Evolutionary conservation across 2,113 vertebrate genomes (phyloP), one percentile per base, ranked within the genome.

Genomic region (Equus przewalskii): DNA sequence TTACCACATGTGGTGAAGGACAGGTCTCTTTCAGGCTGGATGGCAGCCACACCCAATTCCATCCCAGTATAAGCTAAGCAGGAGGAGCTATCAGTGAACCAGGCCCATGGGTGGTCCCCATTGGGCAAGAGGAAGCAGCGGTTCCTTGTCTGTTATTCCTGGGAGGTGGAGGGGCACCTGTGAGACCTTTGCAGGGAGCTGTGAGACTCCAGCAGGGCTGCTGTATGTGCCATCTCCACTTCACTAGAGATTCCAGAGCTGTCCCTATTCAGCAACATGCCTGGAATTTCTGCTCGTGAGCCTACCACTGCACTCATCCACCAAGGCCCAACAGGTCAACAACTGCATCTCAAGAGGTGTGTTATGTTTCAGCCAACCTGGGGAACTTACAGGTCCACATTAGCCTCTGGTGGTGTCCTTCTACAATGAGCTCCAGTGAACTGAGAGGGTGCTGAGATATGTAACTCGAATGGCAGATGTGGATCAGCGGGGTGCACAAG

Each of bases 261-360:
- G 26, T 7, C 6, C 1, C 3, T 62, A 9, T 10, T 6, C 7
- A 24, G 54, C 54, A 12, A 65, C 30, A 1, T 3, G 70, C 30
- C 54, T 44, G 44, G 26, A 10, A 14, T 11, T 54, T 80, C 65
- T 33, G 41, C n/a, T 41, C 4, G 0, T 73, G 56, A 73, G 26
- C 26, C 51, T 14, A 6, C 64, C 14, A 22, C 65, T 18, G n/a
- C n/a, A 33, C 58, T 65, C 4, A 4, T 7, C 49, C 51, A 69
- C 16, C 56, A 12, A 44, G 28, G 30, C 8, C n/a, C 28, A 26
- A 72, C 67, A 58, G 46, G 19, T 28, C 86, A 76, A 1, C 22
- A 24, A 28, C 0, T 14, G 41, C 44, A 41, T 94, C 33, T 80
- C 36, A 28, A 70, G n/a, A 11, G 44, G 51, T 0, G 3, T 18